A percentile compares a stretch with the other conserved stretches of the same genome.
Conservation (phyloP, 2,888 invertebrate species). For the Ceriagrion tenellum region DNA sequence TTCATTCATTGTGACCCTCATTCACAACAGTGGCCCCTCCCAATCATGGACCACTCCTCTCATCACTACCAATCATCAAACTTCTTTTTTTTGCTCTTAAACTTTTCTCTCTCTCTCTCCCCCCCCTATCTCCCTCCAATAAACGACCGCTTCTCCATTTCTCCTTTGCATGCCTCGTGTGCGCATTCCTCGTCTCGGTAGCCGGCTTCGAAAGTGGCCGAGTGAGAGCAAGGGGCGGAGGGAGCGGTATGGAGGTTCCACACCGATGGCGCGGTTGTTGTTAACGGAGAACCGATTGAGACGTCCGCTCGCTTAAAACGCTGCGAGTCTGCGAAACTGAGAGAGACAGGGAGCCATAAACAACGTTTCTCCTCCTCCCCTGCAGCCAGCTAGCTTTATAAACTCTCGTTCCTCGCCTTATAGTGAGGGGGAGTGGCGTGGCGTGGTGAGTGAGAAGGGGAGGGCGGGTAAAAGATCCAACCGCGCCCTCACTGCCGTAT, state of each 20-base stretch:
- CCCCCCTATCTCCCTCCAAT: not conserved
- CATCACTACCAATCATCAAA: no score
- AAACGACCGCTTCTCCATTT: not conserved
- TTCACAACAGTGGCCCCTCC: no score
- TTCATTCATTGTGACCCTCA: no score
- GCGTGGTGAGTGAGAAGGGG: not conserved
- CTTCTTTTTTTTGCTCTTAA: not conserved
- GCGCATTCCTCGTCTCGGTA: slow-evolving; percentile 32
- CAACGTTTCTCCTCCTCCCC: not conserved
- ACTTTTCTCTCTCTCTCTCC: not conserved
- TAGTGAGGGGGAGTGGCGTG: no score
- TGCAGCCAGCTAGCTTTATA: not conserved
- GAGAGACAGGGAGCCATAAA: not conserved
- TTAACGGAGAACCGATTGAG: slow-evolving; percentile 28
- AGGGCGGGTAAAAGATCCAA: not conserved
- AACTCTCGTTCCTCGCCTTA: no score
- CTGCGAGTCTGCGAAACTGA: not conserved
- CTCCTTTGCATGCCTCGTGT: not conserved
- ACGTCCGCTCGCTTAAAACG: slow-evolving; percentile 8
- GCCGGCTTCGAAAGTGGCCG: not conserved
- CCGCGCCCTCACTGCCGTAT: not conserved
- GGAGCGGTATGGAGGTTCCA: not conserved
- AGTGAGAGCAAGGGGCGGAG: not conserved
- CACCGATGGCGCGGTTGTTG: not conserved
- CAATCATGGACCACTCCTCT: no score